phyloP scores from a whole-genome alignment of 2,888 invertebrate genomes.

The Slavum lentiscoides region DNA sequence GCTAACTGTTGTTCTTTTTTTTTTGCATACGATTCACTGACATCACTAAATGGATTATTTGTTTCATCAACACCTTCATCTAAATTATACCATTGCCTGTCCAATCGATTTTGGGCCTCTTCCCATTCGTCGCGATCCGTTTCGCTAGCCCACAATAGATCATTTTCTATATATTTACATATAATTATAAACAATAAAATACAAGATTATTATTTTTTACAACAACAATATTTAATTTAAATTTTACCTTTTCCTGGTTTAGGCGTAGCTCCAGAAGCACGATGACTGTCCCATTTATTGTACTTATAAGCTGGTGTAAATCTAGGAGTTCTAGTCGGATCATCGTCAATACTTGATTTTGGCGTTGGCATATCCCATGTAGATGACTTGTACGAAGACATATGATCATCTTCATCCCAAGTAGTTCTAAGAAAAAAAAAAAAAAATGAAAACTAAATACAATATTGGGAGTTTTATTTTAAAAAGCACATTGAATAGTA shows the following conservation, averaged over 20 bases:
- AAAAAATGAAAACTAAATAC: neutral
- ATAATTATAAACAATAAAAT: neutral
- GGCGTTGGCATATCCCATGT: conserved; percentile 92
- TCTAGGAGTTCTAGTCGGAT: conserved; percentile 70
- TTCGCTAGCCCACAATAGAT: conserved; percentile 65
- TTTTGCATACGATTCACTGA: conserved; percentile 88
- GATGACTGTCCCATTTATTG: conserved; percentile 76
- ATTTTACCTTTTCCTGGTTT: conserved; percentile 60
- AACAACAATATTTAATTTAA: neutral
- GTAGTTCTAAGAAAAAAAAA: conserved; percentile 65
- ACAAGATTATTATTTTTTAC: neutral
- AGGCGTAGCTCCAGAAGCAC: conserved; percentile 70
- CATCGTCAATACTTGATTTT: conserved; percentile 56
- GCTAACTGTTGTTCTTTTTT: conserved; percentile 92
- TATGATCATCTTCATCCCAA: conserved; percentile 75
- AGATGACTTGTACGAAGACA: conserved; percentile 71
- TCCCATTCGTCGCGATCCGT: conserved; percentile 73
- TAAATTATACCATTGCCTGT: conserved; percentile 96
- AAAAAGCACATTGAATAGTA: no score
- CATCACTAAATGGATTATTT: conserved; percentile 86
- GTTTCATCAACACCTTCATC: conserved; percentile 93
- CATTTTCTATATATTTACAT: conserved; percentile 59
- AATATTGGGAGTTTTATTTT: no score
- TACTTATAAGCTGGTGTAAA: conserved; percentile 87
- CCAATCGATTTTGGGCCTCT: conserved; percentile 84